Evolutionary conservation across 2,797 vertebrate species (phyloP), one percentile per base, ranked within the genome.

Genomic region (Psittacula derbiana): DNA sequence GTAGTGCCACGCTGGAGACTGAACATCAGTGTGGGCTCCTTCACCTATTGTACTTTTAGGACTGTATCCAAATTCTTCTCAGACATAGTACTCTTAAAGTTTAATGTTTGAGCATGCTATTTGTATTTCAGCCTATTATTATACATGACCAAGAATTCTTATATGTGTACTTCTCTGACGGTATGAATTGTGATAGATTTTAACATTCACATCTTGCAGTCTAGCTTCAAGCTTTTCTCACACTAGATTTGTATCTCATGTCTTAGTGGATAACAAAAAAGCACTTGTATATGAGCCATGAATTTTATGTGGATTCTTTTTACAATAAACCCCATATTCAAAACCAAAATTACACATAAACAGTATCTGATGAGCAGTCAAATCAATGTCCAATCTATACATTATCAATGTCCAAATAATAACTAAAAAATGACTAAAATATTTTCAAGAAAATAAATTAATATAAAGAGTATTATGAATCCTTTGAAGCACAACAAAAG

Each of bases 401-500:
- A n/a, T n/a, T n/a, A 90, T 72, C 43, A 64, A 67, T 72, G 78
- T 20, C 80, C 69, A 90, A 94, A 79, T 93, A 96, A 90, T 65
- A 87, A 64, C 52, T 69, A 86, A 78, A 90, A 75, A 4, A 19
- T 12, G 27, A n/a, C n/a, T n/a, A n/a, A n/a, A n/a, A n/a, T 38
- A 76, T 89, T 95, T 96, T 81, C 62, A 84, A 91, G 80, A 73
- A 53, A 46, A 92, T 52, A 86, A 96, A 97, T 96, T 95, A 96
- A 92, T 97, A 96, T 95, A 96, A 96, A 92, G 79, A 92, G 76
- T 65, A 65, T 96, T 96, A 95, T 0, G 8, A 96, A 90, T 50
- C 67, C 92, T 98, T 98, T 97, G 95, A 97, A 97, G 96, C 95
- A 90, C 89, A 97, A 97, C 92, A 88, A 96, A 96, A 97, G 93